Conservation (phyloP, 2,888 invertebrate genomes). For the Clunio marinus region DNA sequence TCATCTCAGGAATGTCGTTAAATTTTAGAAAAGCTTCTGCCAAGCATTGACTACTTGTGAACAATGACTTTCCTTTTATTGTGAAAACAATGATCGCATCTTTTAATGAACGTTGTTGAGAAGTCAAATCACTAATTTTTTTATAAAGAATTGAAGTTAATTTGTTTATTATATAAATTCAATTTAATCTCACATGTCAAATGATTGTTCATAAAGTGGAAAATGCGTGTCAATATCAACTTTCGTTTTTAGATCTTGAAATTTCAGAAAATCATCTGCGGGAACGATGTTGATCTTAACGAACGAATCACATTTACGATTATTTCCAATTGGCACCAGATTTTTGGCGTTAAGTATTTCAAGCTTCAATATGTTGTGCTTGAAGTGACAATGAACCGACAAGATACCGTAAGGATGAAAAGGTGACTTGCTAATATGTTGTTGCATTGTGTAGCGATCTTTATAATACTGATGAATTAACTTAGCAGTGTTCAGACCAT, state of each 20-base stretch:
- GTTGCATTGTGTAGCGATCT: slow-evolving; percentile 27
- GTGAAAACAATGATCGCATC: slow-evolving; percentile 28
- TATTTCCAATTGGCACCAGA: slow-evolving; percentile 17
- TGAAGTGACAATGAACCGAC: neutral
- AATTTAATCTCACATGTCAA: neutral
- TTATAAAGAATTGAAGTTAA: neutral
- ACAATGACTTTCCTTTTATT: slow-evolving; percentile 7
- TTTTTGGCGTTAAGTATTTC: slow-evolving; percentile 23
- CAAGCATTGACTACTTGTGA: slow-evolving; percentile 1
- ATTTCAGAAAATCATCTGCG: neutral
- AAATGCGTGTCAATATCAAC: slow-evolving; percentile 22
- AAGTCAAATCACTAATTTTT: slow-evolving; percentile 4
- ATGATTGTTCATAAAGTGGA: slow-evolving; percentile 21
- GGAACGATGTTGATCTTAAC: slow-evolving; percentile 16
- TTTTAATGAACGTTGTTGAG: neutral
- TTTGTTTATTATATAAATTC: neutral
- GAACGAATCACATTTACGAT: slow-evolving; percentile 27
- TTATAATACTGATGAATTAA: slow-evolving; percentile 31
- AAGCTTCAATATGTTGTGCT: neutral
- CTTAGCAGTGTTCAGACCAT: slow-evolving; percentile 11
- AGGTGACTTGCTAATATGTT: neutral
- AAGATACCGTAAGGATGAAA: slow-evolving; percentile 22
- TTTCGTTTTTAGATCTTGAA: slow-evolving; percentile 12
- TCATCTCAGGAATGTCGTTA: slow-evolving; percentile 8
- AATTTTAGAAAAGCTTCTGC: slow-evolving; percentile 26